Base-by-base conservation (phyloP, 1,140 invertebrate genomes). In the Orchesella cincta region DNA sequence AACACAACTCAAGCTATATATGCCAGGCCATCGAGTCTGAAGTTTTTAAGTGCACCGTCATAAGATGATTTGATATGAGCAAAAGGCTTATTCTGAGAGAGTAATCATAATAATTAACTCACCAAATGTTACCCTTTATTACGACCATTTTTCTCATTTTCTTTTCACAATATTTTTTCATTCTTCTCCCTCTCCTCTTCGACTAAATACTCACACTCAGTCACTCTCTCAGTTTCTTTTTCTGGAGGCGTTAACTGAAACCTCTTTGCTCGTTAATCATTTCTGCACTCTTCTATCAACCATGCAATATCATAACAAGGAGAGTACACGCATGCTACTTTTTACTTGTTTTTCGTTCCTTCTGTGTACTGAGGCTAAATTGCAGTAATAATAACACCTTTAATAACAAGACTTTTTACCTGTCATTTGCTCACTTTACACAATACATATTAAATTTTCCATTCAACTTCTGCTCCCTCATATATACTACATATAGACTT, bases 71-170 rank as follows among this genome's bases (percentile, higher is more conserved):
- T 31, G 62, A 67, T 5, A 23, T 31, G 62, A 67, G 29, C 29
- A 67, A 67, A 67, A 8, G 26, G 12, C 62, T 67, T 23, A 26
- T 67, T 67, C 33, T 18, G 31, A 67, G 62, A 31, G 23, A 67
- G 28, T 67, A 31, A 67, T 67, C 31, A 67, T 67, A 67, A 29
- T 67, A 26, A 67, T 67, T 67, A 67, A 31, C 62, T 29, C 33
- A 67, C 62, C 62, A 33, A 67, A n/a, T 67, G 31, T 67, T 67
- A 23, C 62, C 62, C 12, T 67, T 67, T 67, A 67, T 67, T 67
- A 33, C 31, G 62, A 67, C 31, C 31, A 31, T 31, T 67, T 67
- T 67, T 67, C 62, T 67, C 33, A 67, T 31, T 67, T 33, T 67
- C 62, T 67, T 33, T 23, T 29, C 54, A 57, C 54, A 57, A 18